phyloP scores from a whole-genome alignment of 2,797 vertebrate genomes.

The Falco columbarius region DNA sequence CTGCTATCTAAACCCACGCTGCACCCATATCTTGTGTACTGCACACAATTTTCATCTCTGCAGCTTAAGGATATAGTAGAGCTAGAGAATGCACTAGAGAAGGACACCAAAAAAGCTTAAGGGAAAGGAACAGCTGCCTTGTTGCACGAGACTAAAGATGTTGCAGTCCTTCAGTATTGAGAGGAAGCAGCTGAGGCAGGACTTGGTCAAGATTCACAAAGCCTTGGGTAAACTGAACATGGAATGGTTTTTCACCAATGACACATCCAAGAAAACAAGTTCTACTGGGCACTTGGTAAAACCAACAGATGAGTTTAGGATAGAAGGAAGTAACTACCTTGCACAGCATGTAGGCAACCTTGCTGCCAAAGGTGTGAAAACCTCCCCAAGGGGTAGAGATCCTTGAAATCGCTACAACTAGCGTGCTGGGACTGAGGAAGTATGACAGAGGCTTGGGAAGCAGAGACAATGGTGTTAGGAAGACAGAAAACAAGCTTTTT shows the following conservation, averaged over 20 bases:
- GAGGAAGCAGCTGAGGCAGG: not conserved
- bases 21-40: not conserved
- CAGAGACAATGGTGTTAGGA: not conserved
- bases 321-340: not conserved
- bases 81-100: not conserved
- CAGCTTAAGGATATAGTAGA: not conserved
- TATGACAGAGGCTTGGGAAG: not conserved
- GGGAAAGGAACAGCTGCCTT: not conserved
- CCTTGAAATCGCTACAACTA: not conserved
- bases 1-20: not conserved
- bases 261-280: not conserved
- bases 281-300: not conserved
- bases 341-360: not conserved
- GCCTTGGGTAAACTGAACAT: not conserved
- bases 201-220: not conserved
- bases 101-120: not conserved
- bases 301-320: not conserved
- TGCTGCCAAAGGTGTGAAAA: not conserved
- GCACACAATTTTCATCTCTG: not conserved
- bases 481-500: not conserved
- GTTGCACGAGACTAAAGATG: not conserved
- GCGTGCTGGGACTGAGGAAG: not conserved
- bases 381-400: not conserved
- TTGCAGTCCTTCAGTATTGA: not conserved
- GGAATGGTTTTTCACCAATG: not conserved